These are phyloP conservation scores for Alces alces DNA, from an alignment of 2,113 vertebrate species.

Conservation along the genomic window DNA sequence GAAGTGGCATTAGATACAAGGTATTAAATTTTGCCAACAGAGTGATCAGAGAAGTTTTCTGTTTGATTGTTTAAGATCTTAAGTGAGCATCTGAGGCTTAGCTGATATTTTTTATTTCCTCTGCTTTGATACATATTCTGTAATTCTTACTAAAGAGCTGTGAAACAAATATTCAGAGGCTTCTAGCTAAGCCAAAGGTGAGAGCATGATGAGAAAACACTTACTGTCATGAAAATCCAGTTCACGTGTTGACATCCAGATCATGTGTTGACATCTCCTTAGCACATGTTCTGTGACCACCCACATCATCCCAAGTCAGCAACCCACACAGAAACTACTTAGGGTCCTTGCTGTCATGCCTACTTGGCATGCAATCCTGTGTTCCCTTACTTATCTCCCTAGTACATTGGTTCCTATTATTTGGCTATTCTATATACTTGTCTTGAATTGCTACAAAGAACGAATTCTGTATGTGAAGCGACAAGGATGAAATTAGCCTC, in stretches of 20 bases:
- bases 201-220: background rate
- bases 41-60: background rate
- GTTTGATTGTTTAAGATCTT: background rate
- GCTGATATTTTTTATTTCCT: background rate
- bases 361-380: background rate
- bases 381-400: background rate
- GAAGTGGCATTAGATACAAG: background rate
- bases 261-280: background rate
- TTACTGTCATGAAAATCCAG: background rate
- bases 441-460: background rate
- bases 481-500: background rate
- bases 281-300: background rate
- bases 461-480: background rate
- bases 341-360: too few species aligned
- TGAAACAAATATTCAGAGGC: background rate
- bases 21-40: background rate
- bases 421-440: background rate
- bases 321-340: background rate
- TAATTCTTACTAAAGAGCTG: background rate
- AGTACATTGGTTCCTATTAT: background rate
- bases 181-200: background rate
- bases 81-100: background rate
- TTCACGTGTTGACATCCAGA: background rate
- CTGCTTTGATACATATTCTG: background rate
- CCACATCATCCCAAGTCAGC: background rate